Evolutionary conservation across 2,888 invertebrate genomes (phyloP), one percentile per base, ranked within the genome.

Genomic region (Pyralis farinalis): DNA sequence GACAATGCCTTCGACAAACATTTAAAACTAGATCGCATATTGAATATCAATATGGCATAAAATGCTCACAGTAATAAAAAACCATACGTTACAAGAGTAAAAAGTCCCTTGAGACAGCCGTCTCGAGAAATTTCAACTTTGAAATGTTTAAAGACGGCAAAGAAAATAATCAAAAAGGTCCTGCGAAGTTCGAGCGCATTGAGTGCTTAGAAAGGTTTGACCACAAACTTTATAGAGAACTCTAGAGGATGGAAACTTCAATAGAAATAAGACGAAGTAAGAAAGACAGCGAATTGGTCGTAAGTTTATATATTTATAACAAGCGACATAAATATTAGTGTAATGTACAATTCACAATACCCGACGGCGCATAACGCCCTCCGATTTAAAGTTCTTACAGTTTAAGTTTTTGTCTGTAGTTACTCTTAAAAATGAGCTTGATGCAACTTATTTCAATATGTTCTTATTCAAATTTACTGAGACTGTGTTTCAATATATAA

Each of bases 121-220:
- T 52, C 50, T 53, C 50, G 44, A 40, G 47, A 58, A 49, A 55
- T 56, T 35, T 28, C 39, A 49, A 49, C 49, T 52, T 49, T 42
- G 40, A 38, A 43, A 49, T 41, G 47, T 39, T 51, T 42, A 21
- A 43, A 50, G 46, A 38, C 36, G 44, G 44, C 41, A 51, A 52
- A 55, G 52, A 53, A 52, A 54, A 56, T 51, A 42, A 51, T 53
- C 49, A 45, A 37, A 39, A 47, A 47, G 43, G 44, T 43, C 40
- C 31, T 11, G 44, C 35, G 7, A 46, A 46, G 32, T 48, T 46
- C 29, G 29, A 27, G 29, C 10, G 43, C 43, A 31, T 38, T 39
- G 47, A 44, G 49, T 35, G 41, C 47, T 49, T 38, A 49, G 43
- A 51, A 47, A 49, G 46, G 55, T 51, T 52, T 51, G 47, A 50